A percentile compares a stretch with the other conserved stretches of the same genome.
These are phyloP conservation scores for Ceratina japonica DNA, from an alignment of 1,140 invertebrate genomes.

Conservation along the genomic window DNA sequence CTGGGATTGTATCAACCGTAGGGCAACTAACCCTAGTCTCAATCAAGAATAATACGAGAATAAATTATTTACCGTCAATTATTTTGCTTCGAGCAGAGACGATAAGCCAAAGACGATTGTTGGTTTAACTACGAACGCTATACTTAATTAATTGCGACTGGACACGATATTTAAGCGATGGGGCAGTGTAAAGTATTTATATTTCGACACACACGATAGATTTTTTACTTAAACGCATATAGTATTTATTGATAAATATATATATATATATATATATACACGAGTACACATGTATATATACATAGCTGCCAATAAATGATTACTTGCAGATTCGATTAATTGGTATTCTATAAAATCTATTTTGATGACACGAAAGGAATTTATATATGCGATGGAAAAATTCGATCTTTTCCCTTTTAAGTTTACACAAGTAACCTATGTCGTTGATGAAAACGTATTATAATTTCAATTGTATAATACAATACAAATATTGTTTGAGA, in stretches of 20 bases:
- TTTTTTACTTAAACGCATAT: slow-evolving; percentile 23
- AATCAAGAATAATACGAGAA: not conserved
- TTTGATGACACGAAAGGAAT: not conserved
- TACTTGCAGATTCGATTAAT: slow-evolving; percentile 8
- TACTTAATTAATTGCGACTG: not conserved
- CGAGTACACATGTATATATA: no score
- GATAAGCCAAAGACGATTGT: not conserved
- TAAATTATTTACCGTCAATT: slow-evolving; percentile 11
- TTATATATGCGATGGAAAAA: not conserved
- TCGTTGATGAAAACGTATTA: not conserved
- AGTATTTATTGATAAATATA: slow-evolving; percentile 22
- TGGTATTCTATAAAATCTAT: slow-evolving; percentile 4
- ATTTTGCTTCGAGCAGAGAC: not conserved
- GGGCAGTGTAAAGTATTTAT: not conserved
- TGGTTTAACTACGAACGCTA: not conserved
- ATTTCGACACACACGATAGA: not conserved
- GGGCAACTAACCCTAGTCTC: not conserved
- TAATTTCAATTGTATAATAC: slow-evolving; percentile 7
- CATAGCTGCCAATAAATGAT: slow-evolving; percentile 25
- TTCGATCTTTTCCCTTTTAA: not conserved
- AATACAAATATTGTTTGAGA: slow-evolving; percentile 29
- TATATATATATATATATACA: no score
- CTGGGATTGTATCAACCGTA: no score
- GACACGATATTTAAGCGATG: not conserved
- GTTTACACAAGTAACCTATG: not conserved